Base-by-base conservation (phyloP, 2,888 invertebrate species). In the Lochmaea capreae region DNA sequence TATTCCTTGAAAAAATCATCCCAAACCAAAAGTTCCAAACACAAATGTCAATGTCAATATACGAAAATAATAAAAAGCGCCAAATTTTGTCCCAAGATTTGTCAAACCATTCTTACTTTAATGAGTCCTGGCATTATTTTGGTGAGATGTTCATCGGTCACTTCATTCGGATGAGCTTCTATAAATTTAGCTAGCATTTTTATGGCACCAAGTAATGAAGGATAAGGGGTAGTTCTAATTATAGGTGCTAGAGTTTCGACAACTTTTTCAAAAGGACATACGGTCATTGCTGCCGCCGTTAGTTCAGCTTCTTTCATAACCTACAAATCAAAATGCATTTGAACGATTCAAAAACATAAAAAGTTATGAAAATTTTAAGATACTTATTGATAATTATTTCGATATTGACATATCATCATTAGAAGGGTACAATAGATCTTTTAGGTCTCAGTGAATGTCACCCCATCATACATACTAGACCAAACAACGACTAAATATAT, bases 171-270 rank as follows among this genome's bases (percentile, higher is more conserved):
- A 76, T 94, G 91, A 76, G 93, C 92, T 85, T 95, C 94, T 61
- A 96, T 93, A 74, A 96, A 90, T 86, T 94, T 94, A 0, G 94
- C 94, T 59, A 97, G 90, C 89, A 98, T 93, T 89, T 98, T 98
- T 65, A 98, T 93, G 73, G 97, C 97, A 79, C 96, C 97, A 86
- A 97, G 91, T 84, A 97, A 95, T 72, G 94, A 92, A 1, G 97
- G 97, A 88, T 92, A 95, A 26, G 94, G 92, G 80, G 94, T 94
- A 0, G 97, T 97, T 43, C 93, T 92, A 79, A 98, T 95, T 81
- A 98, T 93, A 0, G 98, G 96, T 89, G 86, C 93, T 71, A 90
- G 85, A 76, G 89, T 89, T 78, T 88, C 90, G 58, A 95, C 91
- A 66, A 94, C 91, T 85, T 94, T 92, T 77, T 93, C 93, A 0